phyloP scores from a whole-genome alignment of 2,113 vertebrate species.

The Pampusana beccarii region DNA sequence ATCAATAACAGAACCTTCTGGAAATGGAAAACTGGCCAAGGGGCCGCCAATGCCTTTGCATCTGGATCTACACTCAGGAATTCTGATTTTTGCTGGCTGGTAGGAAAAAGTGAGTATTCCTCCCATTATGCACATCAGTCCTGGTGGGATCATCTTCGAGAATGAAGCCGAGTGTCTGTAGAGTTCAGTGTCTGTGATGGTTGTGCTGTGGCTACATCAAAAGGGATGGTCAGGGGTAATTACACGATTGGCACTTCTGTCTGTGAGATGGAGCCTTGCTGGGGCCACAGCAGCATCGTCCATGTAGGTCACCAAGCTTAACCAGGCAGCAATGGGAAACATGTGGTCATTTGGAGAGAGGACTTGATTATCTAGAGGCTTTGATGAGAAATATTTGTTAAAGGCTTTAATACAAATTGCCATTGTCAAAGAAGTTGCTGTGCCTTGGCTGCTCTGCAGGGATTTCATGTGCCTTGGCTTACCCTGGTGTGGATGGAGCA shows the following conservation, averaged over 20 bases:
- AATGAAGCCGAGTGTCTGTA: neutral
- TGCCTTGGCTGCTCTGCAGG: rapidly evolving
- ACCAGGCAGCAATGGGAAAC: neutral
- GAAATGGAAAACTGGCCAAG: neutral
- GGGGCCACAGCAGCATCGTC: neutral
- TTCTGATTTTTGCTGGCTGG: neutral
- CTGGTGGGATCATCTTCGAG: neutral
- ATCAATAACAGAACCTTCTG: neutral
- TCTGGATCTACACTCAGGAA: neutral
- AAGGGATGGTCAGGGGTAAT: neutral
- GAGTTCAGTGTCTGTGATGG: neutral
- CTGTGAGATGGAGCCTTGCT: neutral
- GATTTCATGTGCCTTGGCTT: neutral
- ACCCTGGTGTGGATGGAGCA: rapidly evolving
- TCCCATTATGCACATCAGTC: rapidly evolving
- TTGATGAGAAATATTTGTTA: conserved; percentile 1
- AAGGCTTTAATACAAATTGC: neutral
- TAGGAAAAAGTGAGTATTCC: neutral
- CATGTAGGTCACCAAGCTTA: neutral
- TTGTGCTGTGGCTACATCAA: neutral
- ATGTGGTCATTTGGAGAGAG: neutral
- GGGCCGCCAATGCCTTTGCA: neutral
- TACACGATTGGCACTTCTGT: neutral
- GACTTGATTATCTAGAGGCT: conserved; percentile 12
- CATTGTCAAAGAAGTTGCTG: neutral